phyloP scores from a whole-genome alignment of 2,113 vertebrate species.

The Hucho hucho region DNA sequence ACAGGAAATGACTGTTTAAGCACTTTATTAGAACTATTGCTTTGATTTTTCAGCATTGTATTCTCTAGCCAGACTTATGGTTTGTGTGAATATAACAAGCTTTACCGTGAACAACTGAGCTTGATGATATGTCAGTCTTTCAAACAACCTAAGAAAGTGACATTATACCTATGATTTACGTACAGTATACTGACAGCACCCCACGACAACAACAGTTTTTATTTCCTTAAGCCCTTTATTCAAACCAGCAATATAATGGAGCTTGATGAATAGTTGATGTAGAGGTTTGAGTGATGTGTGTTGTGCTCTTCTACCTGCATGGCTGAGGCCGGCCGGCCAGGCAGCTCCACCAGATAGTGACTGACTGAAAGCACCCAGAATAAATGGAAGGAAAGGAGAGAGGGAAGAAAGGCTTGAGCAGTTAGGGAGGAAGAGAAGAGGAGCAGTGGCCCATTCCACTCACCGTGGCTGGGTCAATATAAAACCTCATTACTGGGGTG shows the following conservation, averaged over 20 bases:
- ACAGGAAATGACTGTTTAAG: too few relatives aligned
- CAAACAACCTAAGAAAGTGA: too few relatives aligned
- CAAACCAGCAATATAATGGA: slow-evolving; percentile 52
- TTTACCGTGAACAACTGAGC: too few relatives aligned
- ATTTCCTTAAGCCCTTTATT: slow-evolving; percentile 19
- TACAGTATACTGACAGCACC: neutral
- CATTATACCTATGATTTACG: neutral
- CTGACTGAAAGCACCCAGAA: neutral
- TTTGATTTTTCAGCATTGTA: too few relatives aligned
- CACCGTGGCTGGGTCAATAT: slow-evolving; percentile 76
- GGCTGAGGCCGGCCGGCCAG: slow-evolving; percentile 11
- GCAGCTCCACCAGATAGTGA: slow-evolving; percentile 4
- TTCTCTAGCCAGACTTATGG: too few relatives aligned
- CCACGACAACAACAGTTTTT: too few relatives aligned
- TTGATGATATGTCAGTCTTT: too few relatives aligned
- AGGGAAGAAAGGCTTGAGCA: neutral
- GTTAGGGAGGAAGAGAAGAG: slow-evolving; percentile 45
- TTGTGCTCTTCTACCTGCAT: slow-evolving; percentile 51
- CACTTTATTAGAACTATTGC: too few relatives aligned
- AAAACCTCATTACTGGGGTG: slow-evolving; percentile 83
- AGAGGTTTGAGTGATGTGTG: too few relatives aligned
- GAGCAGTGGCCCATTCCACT: slow-evolving; percentile 67
- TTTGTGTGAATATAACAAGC: too few relatives aligned
- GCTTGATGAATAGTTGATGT: slow-evolving; percentile 49
- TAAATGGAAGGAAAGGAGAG: slow-evolving; percentile 59